phyloP scores from a whole-genome alignment of 2,113 vertebrate species.

The Dascyllus trimaculatus region DNA sequence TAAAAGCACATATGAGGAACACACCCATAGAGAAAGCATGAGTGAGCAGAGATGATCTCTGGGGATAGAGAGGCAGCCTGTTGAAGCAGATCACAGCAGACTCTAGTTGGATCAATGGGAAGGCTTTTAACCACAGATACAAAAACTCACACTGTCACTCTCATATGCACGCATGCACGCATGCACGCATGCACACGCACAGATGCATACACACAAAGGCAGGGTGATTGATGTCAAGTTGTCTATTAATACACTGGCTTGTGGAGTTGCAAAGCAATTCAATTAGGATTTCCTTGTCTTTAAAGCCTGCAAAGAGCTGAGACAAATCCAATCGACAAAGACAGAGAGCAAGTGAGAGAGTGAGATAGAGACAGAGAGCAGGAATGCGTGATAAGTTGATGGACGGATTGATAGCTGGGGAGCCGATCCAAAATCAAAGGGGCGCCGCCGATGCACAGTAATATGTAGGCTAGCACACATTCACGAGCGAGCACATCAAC shows the following conservation, averaged over 20 bases:
- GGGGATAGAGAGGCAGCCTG: constrained; percentile 36
- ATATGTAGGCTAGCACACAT: constrained; percentile 41
- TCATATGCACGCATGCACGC: constrained; percentile 37
- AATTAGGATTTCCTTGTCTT: constrained; percentile 86
- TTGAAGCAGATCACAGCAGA: constrained; percentile 72
- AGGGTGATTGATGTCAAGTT: constrained; percentile 83
- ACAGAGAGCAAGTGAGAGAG: constrained; percentile 26
- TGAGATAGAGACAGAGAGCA: constrained; percentile 9
- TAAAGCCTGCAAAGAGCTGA: constrained; percentile 80
- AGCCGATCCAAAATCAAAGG: constrained; percentile 63
- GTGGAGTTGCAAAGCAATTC: constrained; percentile 85
- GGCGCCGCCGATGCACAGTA: constrained; percentile 12
- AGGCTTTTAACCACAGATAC: constrained; percentile 83
- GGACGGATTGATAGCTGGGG: constrained; percentile 61
- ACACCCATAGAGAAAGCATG: constrained; percentile 38
- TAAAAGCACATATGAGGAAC: constrained; percentile 17
- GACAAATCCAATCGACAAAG: constrained; percentile 83
- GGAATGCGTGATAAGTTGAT: constrained; percentile 46
- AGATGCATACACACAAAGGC: constrained; percentile 64
- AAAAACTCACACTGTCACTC: constrained; percentile 51
- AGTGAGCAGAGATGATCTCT: constrained; percentile 66
- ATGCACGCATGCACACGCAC: constrained; percentile 21
- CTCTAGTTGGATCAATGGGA: constrained; percentile 78
- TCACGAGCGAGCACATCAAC: background rate
- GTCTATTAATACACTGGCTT: constrained; percentile 84